Conservation (phyloP, 2,888 invertebrate species). For the Acutogordius australiensis region DNA sequence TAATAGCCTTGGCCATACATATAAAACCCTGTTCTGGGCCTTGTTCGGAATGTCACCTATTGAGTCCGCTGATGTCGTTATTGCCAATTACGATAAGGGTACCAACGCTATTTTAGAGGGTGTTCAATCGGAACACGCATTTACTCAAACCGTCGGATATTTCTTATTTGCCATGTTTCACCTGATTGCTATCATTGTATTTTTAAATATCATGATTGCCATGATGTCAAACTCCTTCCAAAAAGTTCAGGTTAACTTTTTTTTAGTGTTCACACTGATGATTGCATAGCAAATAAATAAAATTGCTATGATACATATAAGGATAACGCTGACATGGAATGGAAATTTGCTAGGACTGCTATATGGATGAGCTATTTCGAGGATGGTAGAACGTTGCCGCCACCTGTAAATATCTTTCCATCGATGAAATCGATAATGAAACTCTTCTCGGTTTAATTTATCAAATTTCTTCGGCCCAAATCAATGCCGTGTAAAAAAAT, state of each 20-base stretch:
- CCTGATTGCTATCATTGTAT: neutral
- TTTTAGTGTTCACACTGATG: neutral
- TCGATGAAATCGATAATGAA: neutral
- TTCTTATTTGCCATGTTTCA: neutral
- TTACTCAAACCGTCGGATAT: slow-evolving; percentile 1
- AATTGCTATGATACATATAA: neutral
- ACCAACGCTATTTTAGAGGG: neutral
- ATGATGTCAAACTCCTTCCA: slow-evolving; percentile 10
- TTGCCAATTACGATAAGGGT: neutral
- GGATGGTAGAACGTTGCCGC: slow-evolving; percentile 5
- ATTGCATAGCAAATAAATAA: neutral
- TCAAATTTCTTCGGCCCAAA: neutral
- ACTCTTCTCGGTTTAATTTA: neutral
- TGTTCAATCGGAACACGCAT: neutral
- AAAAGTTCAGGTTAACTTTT: slow-evolving; percentile 5
- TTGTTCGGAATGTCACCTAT: slow-evolving; percentile 2
- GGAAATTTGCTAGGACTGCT: slow-evolving; percentile 1
- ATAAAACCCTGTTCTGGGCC: neutral
- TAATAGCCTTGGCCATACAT: slow-evolving; percentile 1
- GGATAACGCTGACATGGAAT: slow-evolving; percentile 10
- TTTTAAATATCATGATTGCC: slow-evolving; percentile 1
- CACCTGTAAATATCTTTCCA: neutral
- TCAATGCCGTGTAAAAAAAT: no score
- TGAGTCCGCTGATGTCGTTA: slow-evolving; percentile 1
- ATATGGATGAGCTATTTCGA: slow-evolving; percentile 8